These are phyloP conservation scores for Sphyrna mokarran DNA, from an alignment of 2,113 vertebrate species.

Conservation along the genomic window DNA sequence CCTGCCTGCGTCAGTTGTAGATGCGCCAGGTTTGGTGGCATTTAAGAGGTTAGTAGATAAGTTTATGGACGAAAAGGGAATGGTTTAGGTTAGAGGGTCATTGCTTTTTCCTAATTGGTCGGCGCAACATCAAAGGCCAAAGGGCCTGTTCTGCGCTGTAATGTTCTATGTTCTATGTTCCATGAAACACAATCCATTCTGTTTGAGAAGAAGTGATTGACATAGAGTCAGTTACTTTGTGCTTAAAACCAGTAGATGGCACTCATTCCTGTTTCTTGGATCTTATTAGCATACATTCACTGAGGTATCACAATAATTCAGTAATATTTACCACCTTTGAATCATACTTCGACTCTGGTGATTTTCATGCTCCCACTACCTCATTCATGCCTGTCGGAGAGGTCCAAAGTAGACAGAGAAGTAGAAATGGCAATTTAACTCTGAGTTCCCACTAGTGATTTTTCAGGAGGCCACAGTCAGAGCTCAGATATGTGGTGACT, in stretches of 20 bases:
- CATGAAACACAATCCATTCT: too few relatives aligned
- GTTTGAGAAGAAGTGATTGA: background rate
- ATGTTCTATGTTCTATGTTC: too few relatives aligned
- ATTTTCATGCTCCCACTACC: background rate
- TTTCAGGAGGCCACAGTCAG: background rate
- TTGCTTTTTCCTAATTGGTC: too few relatives aligned
- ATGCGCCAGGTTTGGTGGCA: too few relatives aligned
- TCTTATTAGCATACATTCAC: background rate
- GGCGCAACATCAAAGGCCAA: too few relatives aligned
- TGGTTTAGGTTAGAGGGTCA: too few relatives aligned
- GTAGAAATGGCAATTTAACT: background rate
- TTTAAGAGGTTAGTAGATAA: too few relatives aligned
- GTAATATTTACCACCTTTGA: background rate
- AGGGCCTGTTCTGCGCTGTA: too few relatives aligned
- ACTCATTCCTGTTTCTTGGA: background rate
- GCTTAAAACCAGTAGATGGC: constrained; percentile 26
- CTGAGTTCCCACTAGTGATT: background rate
- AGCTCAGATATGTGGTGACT: background rate
- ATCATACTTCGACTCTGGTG: background rate
- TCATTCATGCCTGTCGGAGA: background rate
- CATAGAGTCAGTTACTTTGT: background rate
- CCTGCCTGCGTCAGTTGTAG: too few relatives aligned
- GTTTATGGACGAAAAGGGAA: too few relatives aligned
- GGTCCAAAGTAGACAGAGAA: background rate
- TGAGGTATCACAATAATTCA: background rate